A percentile compares a stretch with the other conserved stretches of the same genome.
phyloP scores from a whole-genome alignment of 2,888 invertebrate species.

The Ptychoptera contaminata region DNA sequence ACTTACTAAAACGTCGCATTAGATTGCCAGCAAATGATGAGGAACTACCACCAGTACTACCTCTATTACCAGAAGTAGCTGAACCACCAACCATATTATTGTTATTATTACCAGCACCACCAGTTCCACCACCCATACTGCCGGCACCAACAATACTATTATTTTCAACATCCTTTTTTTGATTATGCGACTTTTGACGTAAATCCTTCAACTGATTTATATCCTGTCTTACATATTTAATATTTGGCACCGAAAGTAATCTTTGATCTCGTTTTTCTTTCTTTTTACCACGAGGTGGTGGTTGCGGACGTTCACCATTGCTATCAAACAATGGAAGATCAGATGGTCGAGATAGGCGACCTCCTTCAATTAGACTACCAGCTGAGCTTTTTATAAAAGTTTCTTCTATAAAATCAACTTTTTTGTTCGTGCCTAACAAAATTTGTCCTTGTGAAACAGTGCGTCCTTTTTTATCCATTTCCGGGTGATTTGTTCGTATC shows the following conservation, averaged over 20 bases:
- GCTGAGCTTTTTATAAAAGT: constrained; percentile 14
- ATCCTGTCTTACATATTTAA: constrained; percentile 43
- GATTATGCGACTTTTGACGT: constrained; percentile 19
- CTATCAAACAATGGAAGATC: constrained; percentile 42
- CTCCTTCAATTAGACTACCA: constrained; percentile 18
- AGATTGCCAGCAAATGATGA: constrained; percentile 55
- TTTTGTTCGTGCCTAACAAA: constrained; percentile 14
- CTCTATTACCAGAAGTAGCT: constrained; percentile 7
- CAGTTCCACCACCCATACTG: too few relatives aligned
- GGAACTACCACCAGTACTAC: constrained; percentile 1
- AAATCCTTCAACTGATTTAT: constrained; percentile 28
- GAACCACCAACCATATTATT: constrained; percentile 5
- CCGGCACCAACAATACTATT: too few relatives aligned
- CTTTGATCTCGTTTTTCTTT: constrained; percentile 47
- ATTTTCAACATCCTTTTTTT: too few relatives aligned
- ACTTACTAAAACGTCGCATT: constrained; percentile 83
- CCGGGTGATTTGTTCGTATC: constrained; percentile 7
- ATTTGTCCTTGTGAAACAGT: constrained; percentile 18
- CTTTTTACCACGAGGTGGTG: constrained; percentile 38
- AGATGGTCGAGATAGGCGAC: constrained; percentile 37
- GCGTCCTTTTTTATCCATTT: constrained; percentile 14
- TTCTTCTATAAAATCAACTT: constrained; percentile 27
- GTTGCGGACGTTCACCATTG: constrained; percentile 31
- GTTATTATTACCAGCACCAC: constrained; percentile 3
- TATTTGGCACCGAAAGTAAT: constrained; percentile 62